Percentiles rank a stretch among this genome's conserved stretches.
phyloP scores from a whole-genome alignment of 2,113 vertebrate species.

The Pseudorectes ferrugineus region DNA sequence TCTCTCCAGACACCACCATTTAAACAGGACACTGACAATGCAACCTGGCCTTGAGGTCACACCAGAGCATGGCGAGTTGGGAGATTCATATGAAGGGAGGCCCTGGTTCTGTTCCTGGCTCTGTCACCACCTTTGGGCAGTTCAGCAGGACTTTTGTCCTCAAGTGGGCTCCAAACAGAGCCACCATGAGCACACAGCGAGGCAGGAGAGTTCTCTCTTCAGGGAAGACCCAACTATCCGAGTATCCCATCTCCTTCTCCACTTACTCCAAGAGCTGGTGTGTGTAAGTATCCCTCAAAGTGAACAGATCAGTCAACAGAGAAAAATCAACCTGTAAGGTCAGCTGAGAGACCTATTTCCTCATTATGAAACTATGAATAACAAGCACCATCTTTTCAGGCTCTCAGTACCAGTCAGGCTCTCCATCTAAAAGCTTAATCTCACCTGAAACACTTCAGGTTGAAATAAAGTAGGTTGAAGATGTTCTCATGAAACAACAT shows the following conservation, averaged over 20 bases:
- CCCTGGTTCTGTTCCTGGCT: background rate
- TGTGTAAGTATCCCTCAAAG: background rate
- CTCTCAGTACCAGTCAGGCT: background rate
- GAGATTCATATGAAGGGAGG: accelerated
- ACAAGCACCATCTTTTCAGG: background rate
- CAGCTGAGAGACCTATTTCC: background rate
- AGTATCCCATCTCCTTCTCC: background rate
- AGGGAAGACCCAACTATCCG: background rate
- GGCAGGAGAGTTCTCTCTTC: background rate
- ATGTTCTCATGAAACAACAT: background rate
- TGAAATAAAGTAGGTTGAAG: background rate
- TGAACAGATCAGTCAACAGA: background rate
- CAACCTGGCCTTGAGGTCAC: background rate
- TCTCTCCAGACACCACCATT: background rate
- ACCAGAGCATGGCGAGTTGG: accelerated
- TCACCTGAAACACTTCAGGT: background rate
- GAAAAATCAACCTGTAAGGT: background rate
- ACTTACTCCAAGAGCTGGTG: background rate
- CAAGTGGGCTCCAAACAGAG: background rate
- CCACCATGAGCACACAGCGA: background rate
- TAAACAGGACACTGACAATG: background rate
- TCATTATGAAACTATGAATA: background rate
- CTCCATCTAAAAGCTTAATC: background rate
- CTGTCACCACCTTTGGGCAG: background rate
- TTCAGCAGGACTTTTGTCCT: background rate